A percentile compares a stretch with the other conserved stretches of the same genome.
Conservation (phyloP, 2,113 vertebrate species). For the Eubucco bourcierii region DNA sequence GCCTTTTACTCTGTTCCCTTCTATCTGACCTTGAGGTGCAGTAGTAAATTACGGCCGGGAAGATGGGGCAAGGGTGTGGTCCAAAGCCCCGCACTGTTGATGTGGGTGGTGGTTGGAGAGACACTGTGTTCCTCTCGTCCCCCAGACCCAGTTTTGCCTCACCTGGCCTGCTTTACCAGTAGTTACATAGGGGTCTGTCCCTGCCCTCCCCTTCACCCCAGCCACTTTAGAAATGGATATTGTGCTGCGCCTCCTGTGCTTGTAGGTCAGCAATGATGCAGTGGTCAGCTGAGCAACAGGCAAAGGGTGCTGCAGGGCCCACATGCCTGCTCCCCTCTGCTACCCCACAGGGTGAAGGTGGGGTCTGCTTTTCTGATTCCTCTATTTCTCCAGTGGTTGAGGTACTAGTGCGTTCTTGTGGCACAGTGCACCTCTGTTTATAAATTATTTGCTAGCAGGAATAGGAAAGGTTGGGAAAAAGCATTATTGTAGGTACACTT, state of each 20-base stretch:
- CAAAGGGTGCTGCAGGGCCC: neutral
- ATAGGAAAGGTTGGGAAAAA: neutral
- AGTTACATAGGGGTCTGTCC: neutral
- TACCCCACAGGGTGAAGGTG: neutral
- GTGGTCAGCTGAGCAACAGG: conserved; percentile 13
- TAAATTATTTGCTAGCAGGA: neutral
- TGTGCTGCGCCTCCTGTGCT: neutral
- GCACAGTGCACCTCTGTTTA: neutral
- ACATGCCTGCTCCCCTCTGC: neutral
- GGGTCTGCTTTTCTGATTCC: neutral
- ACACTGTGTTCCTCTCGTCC: neutral
- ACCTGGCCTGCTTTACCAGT: neutral
- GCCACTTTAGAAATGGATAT: neutral
- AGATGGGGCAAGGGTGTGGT: neutral
- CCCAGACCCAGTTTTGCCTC: neutral
- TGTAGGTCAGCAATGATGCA: neutral
- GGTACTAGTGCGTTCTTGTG: neutral
- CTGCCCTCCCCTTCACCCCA: neutral
- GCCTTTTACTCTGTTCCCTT: neutral
- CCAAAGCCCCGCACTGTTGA: neutral
- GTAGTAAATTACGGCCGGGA: neutral
- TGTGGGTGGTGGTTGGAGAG: neutral
- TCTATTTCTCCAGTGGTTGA: neutral
- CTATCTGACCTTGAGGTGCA: conserved; percentile 69
- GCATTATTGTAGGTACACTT: neutral